phyloP scores from a whole-genome alignment of 1,140 invertebrate genomes.

The Tigriopus japonicus region DNA sequence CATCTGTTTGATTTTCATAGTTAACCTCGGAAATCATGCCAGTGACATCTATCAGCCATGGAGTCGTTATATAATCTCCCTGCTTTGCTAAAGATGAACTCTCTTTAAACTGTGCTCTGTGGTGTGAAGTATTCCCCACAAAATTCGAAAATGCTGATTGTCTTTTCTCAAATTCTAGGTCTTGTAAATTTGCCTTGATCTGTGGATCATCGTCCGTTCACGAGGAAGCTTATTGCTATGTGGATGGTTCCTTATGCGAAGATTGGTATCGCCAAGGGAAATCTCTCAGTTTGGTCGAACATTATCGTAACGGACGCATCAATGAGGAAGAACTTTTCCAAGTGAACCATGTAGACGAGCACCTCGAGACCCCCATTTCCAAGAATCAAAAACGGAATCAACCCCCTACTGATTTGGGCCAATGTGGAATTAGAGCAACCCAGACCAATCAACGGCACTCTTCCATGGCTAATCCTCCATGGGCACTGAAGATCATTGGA shows the following conservation, averaged over 20 bases:
- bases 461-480: constrained; percentile 15
- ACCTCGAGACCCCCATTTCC: constrained; percentile 2
- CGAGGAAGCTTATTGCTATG: constrained; percentile 64
- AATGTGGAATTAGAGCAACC: constrained; percentile 1
- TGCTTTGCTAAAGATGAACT: no score
- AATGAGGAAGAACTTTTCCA: constrained; percentile 7
- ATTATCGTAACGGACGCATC: constrained; percentile 13
- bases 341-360: constrained; percentile 4
- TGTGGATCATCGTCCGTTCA: constrained; percentile 52
- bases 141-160: no score
- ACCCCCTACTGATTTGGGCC: constrained; percentile 10
- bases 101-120: no score
- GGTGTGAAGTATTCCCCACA: no score
- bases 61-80: no score
- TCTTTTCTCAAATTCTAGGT: constrained; percentile 28
- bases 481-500: constrained; percentile 54
- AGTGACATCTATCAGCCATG: no score
- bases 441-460: constrained; percentile 16
- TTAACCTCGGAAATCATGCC: no score
- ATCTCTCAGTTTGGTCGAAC: not conserved
- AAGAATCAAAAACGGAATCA: not conserved
- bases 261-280: constrained; percentile 34
- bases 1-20: no score
- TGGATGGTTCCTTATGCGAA: constrained; percentile 54
- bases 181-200: constrained; percentile 46